Conservation (phyloP, 2,113 vertebrate species). For the Indicator maculatus region DNA sequence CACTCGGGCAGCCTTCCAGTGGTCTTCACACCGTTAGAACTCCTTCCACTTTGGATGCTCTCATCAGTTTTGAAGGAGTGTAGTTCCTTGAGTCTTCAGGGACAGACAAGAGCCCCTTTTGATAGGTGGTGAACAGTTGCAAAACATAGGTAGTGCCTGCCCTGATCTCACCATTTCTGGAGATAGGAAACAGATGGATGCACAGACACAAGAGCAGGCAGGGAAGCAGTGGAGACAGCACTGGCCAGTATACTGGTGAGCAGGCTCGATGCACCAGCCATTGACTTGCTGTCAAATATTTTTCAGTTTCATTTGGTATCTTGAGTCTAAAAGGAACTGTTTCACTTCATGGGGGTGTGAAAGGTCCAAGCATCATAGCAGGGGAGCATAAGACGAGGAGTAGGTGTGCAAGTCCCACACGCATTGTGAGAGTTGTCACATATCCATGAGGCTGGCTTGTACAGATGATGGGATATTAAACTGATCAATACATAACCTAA, state of each 20-base stretch:
- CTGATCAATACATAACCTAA: neutral
- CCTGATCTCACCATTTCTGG: neutral
- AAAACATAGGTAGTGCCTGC: neutral
- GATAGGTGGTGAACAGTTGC: neutral
- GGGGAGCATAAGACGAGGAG: neutral
- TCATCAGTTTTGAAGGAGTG: neutral
- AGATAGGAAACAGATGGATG: neutral
- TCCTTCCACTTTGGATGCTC: neutral
- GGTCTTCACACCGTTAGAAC: neutral
- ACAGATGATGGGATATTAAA: neutral
- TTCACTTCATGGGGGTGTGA: neutral
- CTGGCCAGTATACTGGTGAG: neutral
- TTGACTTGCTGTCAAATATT: neutral
- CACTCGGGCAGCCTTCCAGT: neutral
- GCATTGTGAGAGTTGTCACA: rapidly evolving
- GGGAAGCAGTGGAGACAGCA: rapidly evolving
- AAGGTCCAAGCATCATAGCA: neutral
- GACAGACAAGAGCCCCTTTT: neutral
- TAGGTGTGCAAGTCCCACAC: neutral
- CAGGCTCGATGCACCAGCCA: neutral
- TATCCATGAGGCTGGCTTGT: neutral
- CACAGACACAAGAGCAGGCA: neutral
- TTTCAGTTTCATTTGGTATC: neutral
- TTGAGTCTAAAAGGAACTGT: neutral
- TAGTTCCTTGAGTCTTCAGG: neutral